phyloP scores from a whole-genome alignment of 2,888 invertebrate species.

The Yponomeuta sedellus region DNA sequence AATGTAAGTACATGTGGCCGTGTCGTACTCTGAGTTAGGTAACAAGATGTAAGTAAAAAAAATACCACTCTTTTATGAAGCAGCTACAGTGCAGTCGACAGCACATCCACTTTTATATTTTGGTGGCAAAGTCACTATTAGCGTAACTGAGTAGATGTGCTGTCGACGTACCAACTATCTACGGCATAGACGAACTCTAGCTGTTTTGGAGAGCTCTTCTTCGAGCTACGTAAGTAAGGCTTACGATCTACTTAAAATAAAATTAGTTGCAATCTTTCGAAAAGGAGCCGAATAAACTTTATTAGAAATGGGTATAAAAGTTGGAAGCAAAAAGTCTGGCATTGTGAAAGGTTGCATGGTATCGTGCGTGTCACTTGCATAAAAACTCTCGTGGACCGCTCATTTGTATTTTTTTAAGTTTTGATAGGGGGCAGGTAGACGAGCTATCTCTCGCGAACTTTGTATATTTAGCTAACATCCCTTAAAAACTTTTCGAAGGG shows the following conservation, averaged over 20 bases:
- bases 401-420: constrained; percentile 60
- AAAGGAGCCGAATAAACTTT: constrained; percentile 64
- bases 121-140: no score
- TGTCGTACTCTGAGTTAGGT: no score
- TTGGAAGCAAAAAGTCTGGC: constrained; percentile 55
- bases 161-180: no score
- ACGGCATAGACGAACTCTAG: no score
- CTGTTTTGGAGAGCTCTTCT: no score
- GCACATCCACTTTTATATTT: no score
- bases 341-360: constrained; percentile 63
- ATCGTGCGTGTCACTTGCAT: constrained; percentile 60
- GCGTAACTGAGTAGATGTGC: no score
- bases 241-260: constrained; percentile 10
- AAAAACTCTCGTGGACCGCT: constrained; percentile 65
- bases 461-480: constrained; percentile 27
- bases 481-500: constrained; percentile 16
- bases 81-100: no score
- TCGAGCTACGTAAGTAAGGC: no score
- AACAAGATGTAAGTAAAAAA: no score
- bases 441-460: constrained; percentile 55
- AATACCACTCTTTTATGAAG: no score
- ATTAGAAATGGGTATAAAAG: constrained; percentile 68
- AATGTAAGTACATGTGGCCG: no score
- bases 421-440: constrained; percentile 66
- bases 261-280: constrained; percentile 31